phyloP scores from a whole-genome alignment of 1,140 invertebrate species.

The Tetraneura akinire region DNA sequence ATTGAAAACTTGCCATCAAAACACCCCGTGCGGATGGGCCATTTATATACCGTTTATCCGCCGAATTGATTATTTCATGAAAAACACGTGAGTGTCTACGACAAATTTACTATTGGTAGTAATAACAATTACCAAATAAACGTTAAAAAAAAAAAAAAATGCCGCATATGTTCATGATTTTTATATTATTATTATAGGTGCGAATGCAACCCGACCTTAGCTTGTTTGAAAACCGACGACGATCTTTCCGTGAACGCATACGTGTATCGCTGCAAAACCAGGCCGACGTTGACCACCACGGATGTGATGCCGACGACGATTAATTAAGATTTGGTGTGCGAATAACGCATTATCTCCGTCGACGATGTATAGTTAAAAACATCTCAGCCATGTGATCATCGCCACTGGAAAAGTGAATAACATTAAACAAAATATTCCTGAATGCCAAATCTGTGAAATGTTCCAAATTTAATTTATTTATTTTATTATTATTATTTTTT shows the following conservation, averaged over 20 bases:
- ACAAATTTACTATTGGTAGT: no score
- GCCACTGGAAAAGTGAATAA: conserved; percentile 8
- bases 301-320: conserved; percentile 4
- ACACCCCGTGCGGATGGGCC: conserved; percentile 67
- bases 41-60: conserved; percentile 64
- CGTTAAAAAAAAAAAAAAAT: no score
- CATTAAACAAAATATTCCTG: conserved; percentile 29
- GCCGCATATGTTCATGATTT: no score
- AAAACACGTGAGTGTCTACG: conserved; percentile 65
- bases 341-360: not conserved
- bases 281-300: conserved; percentile 1
- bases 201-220: conserved; percentile 60
- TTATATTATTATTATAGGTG: conserved; percentile 61
- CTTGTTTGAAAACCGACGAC: conserved; percentile 64
- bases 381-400: not conserved
- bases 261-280: conserved; percentile 62
- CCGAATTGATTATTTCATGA: conserved; percentile 63
- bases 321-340: not conserved
- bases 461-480: conserved; percentile 13
- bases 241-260: conserved; percentile 65
- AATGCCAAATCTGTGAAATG: conserved; percentile 33
- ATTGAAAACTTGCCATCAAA: conserved; percentile 57
- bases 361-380: not conserved
- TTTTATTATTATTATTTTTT: conserved; percentile 13
- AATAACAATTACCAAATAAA: no score